Evolutionary conservation across 1,140 invertebrate genomes (phyloP), one percentile per base, ranked within the genome.

Genomic region (Bicyclus anynana): DNA sequence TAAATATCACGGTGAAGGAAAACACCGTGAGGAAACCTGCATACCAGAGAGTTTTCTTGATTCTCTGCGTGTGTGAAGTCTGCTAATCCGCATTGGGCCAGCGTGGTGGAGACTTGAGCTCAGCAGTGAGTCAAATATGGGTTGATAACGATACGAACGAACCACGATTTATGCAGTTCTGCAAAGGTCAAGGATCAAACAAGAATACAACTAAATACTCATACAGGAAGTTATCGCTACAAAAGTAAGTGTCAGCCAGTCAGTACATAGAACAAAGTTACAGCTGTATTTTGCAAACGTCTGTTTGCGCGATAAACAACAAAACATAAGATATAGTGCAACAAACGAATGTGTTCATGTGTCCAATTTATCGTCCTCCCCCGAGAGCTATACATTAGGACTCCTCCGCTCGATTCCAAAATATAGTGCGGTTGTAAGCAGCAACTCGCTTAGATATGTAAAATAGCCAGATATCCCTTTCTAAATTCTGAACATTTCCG

Each of bases 341-440:
- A 20, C 40, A 47, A 47, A 47, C 20, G 44, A 47, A 26, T 47
- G 44, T 47, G 44, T 47, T 47, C 44, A 47, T 47, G n/a, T 47
- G 44, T 26, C 44, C 44, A 47, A 47, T 47, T 47, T 47, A 47
- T 47, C 44, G 20, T 47, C 2, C 44, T 47, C 44, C 10, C 44
- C n/a, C 6, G 44, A 47, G 44, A 47, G 44, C 23, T 0, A 27
- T 47, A 47, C 44, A 47, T 47, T 47, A 47, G 44, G 44, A 26
- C 21, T 47, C 14, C 20, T 27, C 44, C 21, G 21, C 44, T 47
- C 44, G 44, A 47, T 47, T 27, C 44, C 44, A 47, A 47, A 47
- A 47, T 47, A 47, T 47, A 47, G 44, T 47, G 44, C 44, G 44
- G 44, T 47, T 47, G 44, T 47, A 27, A 47, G 44, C 44, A 26